phyloP scores from a whole-genome alignment of 2,113 vertebrate species.

The Ceyx margarethae region DNA sequence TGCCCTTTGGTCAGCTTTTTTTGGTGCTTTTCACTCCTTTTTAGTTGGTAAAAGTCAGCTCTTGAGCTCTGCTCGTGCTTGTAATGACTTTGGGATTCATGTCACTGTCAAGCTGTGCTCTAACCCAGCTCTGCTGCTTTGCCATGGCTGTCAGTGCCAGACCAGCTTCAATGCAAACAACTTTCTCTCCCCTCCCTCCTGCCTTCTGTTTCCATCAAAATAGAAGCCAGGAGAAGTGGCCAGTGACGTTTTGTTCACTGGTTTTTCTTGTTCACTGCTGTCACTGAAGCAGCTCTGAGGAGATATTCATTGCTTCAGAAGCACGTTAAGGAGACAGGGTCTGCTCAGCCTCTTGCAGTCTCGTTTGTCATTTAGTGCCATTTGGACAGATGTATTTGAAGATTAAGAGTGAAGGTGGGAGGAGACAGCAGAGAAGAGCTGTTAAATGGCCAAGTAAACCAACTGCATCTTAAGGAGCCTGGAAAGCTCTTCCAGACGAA shows the following conservation, averaged over 20 bases:
- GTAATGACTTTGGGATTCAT: neutral
- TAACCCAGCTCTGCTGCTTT: neutral
- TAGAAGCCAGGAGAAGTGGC: neutral
- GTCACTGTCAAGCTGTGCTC: neutral
- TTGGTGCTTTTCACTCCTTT: neutral
- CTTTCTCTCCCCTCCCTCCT: neutral
- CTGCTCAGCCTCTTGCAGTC: slow-evolving; percentile 3
- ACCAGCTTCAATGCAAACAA: neutral
- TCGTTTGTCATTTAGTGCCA: slow-evolving; percentile 13
- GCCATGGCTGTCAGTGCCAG: neutral
- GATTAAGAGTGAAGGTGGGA: slow-evolving; percentile 23
- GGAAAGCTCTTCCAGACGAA: neutral
- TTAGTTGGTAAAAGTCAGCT: neutral
- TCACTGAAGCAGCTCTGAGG: neutral
- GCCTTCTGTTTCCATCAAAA: slow-evolving; percentile 31
- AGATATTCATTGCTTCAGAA: neutral
- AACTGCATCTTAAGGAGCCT: slow-evolving; percentile 30
- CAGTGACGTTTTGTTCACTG: neutral
- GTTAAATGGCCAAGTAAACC: slow-evolving; percentile 32
- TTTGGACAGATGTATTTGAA: slow-evolving; percentile 35
- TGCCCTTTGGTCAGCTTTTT: neutral
- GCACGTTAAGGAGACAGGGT: neutral
- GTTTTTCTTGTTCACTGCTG: neutral
- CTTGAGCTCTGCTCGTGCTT: neutral
- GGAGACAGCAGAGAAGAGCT: slow-evolving; percentile 15